These are phyloP conservation scores for Megalurothrips usitatus DNA, from an alignment of 2,888 invertebrate species.

Conservation along the genomic window DNA sequence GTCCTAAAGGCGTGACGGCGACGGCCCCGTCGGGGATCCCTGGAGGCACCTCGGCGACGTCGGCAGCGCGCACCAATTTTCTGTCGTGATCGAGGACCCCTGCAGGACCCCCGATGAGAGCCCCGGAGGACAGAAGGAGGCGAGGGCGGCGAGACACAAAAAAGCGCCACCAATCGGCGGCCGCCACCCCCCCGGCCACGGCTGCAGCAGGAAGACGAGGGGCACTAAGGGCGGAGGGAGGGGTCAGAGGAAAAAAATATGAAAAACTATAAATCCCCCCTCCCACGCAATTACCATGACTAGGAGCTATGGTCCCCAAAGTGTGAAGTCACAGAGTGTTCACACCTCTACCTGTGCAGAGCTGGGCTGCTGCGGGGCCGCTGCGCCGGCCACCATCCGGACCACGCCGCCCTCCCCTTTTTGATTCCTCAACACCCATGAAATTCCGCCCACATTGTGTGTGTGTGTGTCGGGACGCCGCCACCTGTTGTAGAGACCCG, in stretches of 20 bases:
- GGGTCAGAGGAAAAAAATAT: neutral
- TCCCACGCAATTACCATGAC: slow-evolving; percentile 18
- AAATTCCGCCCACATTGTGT: slow-evolving; percentile 7
- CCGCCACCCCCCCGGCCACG: neutral
- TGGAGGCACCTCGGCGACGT: neutral
- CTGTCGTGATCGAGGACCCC: neutral
- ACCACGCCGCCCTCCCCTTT: neutral
- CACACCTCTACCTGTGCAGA: slow-evolving; percentile 7
- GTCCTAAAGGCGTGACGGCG: neutral
- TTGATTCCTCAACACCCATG: slow-evolving; percentile 8
- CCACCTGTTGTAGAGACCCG: neutral
- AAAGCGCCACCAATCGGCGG: neutral
- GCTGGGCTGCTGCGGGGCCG: neutral
- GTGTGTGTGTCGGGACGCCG: neutral
- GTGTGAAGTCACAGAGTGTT: slow-evolving; percentile 22
- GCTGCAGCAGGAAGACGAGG: too few relatives aligned
- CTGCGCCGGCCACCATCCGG: too few relatives aligned
- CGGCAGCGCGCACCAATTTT: neutral
- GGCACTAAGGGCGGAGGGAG: too few relatives aligned
- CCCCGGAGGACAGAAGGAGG: neutral
- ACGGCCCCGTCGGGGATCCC: neutral
- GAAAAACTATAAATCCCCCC: neutral
- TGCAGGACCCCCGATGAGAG: neutral
- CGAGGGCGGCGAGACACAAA: neutral
- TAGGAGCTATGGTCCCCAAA: slow-evolving; percentile 1